Evolutionary conservation across 2,888 invertebrate genomes (phyloP).

Genomic region (Napeogenes sylphis): DNA sequence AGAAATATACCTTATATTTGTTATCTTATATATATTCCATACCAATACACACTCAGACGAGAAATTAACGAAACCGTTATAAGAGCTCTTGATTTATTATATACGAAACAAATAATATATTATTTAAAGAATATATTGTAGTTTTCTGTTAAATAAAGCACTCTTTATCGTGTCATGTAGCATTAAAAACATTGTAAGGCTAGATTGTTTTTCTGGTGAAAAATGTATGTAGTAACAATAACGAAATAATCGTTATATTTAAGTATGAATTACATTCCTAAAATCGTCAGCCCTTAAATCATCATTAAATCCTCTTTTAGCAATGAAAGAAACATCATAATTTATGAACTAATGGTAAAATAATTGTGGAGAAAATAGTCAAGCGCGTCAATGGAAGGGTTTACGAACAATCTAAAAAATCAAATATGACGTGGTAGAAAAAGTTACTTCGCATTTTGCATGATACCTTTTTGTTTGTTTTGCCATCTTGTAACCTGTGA

Average conservation of each 20-base stretch:
- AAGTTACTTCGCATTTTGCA: not conserved
- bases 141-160: no score
- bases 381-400: conserved; percentile 1
- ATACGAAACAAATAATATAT: conserved; percentile 12
- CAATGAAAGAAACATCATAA: conserved; percentile 27
- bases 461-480: no score
- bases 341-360: conserved; percentile 27
- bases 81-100: conserved; percentile 19
- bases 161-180: no score
- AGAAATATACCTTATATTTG: no score
- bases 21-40: not conserved
- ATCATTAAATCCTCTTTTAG: conserved; percentile 27
- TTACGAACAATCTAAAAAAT: not conserved
- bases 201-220: not conserved
- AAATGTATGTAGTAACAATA: not conserved
- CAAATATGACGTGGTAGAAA: no score
- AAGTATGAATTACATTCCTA: not conserved
- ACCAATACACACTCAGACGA: conserved; percentile 13
- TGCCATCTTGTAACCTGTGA: no score
- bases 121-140: not conserved
- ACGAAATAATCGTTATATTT: not conserved
- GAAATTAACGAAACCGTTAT: conserved; percentile 17
- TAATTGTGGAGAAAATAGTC: conserved; percentile 21
- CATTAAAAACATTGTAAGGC: not conserved
- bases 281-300: conserved; percentile 16